These are phyloP conservation scores for Bagarius yarrelli DNA, from an alignment of 2,113 vertebrate genomes.

Conservation along the genomic window DNA sequence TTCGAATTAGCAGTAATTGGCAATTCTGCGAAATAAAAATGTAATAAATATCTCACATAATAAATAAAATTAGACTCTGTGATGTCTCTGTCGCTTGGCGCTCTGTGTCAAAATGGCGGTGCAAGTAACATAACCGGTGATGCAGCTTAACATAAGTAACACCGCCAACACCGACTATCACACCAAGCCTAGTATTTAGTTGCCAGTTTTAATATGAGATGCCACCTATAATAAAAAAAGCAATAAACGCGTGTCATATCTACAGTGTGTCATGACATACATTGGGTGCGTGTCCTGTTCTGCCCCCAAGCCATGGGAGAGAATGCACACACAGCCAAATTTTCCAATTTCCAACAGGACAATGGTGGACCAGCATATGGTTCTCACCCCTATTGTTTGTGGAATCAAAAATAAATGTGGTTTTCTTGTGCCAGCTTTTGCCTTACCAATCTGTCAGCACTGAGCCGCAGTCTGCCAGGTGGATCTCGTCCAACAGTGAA, in stretches of 20 bases:
- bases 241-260: background rate
- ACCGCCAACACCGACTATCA: no score
- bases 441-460: slow-evolving; percentile 42
- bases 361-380: slow-evolving; percentile 46
- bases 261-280: background rate
- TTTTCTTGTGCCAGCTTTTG: slow-evolving; percentile 36
- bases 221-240: no score
- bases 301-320: slow-evolving; percentile 21
- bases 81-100: no score
- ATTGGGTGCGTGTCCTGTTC: slow-evolving; percentile 7
- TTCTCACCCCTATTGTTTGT: slow-evolving; percentile 40
- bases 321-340: background rate
- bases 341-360: slow-evolving; percentile 26
- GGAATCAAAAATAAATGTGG: slow-evolving; percentile 42
- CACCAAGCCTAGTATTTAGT: no score
- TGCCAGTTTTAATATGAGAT: no score
- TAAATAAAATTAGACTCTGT: no score
- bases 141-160: no score
- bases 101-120: no score
- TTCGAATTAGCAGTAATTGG: no score
- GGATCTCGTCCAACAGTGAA: slow-evolving; percentile 37
- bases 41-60: no score
- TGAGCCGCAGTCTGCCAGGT: slow-evolving; percentile 28
- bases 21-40: no score
- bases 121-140: no score